Base-by-base conservation (phyloP, 2,888 invertebrate genomes). In the Spilosoma lubricipeda region DNA sequence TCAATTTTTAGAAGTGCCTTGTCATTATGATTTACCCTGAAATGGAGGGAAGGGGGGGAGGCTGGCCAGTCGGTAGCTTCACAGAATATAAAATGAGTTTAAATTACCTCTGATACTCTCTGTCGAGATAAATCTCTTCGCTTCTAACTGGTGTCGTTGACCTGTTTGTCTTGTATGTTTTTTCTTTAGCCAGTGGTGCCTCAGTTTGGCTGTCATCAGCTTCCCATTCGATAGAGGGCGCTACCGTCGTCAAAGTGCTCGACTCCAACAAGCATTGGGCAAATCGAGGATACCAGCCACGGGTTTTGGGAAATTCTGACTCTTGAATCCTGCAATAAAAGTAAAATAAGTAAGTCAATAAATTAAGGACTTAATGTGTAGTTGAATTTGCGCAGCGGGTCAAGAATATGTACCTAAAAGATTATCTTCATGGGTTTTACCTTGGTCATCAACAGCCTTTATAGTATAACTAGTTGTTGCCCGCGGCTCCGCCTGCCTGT, bases 81-180 rank as follows among this genome's bases (percentile, higher is more conserved):
- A 45, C 15, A 4, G 15, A 15, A 15, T 45, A 45, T 45, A 30
- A 1, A 52, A 52, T 23, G 0, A 8, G 0, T 15, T 63, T 63
- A 7, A 64, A 77, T 72, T 64, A 95, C 94, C 92, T 92, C 86
- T 94, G 93, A 80, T 95, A 95, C 85, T 95, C 94, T 75, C 89
- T 87, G 73, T 95, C 92, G 13, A 95, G 88, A 65, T 88, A 86
- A 33, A 91, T 81, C 70, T 91, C 91, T 23, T 92, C 91, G 11
- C 75, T 87, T 33, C 85, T 83, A 71, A 84, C 86, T 5, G 91
- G 91, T 2, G 90, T 90, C 42, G 80, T 82, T 11, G 83, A 78
- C 30, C 86, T 75, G 5, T 13, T 52, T n/a, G 45, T 27, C 33
- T 76, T 76, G 15, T 68, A 76, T 0, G 4, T 68, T 65, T 81